Conservation (phyloP, 2,797 vertebrate genomes). For the Erethizon dorsatum region DNA sequence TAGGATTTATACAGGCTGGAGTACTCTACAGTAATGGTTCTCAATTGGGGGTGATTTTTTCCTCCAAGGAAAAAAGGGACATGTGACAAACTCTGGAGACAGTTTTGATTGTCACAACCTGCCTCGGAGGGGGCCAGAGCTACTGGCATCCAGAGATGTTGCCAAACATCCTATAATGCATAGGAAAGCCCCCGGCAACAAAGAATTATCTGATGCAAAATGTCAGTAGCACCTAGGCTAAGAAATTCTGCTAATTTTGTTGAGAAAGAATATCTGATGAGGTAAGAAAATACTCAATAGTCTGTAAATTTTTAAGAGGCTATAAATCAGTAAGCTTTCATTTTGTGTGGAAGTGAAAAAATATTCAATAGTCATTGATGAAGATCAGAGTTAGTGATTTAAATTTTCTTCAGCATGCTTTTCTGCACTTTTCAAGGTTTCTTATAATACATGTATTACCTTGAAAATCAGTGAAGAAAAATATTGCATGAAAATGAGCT, state of each 20-base stretch:
- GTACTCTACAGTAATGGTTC: not conserved
- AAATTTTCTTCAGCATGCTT: constrained; percentile 27
- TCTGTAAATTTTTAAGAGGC: not conserved
- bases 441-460: constrained; percentile 24
- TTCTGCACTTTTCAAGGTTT: constrained; percentile 51
- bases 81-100: constrained; percentile 25
- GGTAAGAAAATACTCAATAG: not conserved
- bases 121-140: not conserved
- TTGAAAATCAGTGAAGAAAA: constrained; percentile 64
- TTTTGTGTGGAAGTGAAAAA: not conserved
- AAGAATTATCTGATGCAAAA: constrained; percentile 14
- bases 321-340: constrained; percentile 28
- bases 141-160: not conserved
- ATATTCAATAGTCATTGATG: constrained; percentile 22
- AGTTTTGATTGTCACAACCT: not conserved
- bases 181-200: not conserved
- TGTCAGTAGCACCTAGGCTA: not conserved
- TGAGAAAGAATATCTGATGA: constrained; percentile 1
- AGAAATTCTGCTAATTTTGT: not conserved
- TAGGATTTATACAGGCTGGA: not conserved
- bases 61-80: not conserved
- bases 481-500: not conserved
- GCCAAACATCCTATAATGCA: not conserved
- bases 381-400: not conserved
- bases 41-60: not conserved